These are phyloP conservation scores for Acholoe squamosa DNA, from an alignment of 2,888 invertebrate genomes.

Conservation along the genomic window DNA sequence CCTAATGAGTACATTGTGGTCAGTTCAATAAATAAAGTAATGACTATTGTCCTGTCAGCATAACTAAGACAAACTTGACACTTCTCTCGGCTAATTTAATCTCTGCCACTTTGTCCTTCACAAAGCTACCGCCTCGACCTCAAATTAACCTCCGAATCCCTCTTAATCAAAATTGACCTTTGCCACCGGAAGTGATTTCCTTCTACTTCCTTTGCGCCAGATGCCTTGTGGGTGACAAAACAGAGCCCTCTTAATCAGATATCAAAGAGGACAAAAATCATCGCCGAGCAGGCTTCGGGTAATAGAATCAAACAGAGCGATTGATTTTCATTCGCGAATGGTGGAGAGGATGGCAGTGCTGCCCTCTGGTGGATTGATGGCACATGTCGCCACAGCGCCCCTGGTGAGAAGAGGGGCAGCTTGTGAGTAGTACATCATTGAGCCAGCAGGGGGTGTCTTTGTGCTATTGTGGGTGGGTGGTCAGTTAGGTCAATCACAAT, in stretches of 20 bases:
- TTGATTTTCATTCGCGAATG: constrained; percentile 15
- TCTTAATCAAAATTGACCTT: constrained; percentile 31
- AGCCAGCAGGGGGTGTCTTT: background rate
- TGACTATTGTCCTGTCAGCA: background rate
- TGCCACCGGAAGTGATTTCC: constrained; percentile 6
- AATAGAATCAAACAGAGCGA: constrained; percentile 40
- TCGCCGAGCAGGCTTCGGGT: background rate
- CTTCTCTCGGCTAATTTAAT: constrained; percentile 1
- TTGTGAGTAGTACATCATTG: background rate
- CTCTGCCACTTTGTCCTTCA: background rate
- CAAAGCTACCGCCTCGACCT: background rate
- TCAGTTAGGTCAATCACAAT: constrained; percentile 13
- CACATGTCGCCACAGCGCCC: background rate
- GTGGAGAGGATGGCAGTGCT: background rate
- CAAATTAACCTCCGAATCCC: background rate
- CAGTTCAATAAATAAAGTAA: background rate
- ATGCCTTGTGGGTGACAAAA: background rate
- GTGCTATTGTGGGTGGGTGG: background rate
- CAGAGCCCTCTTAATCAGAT: background rate
- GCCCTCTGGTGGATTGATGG: background rate
- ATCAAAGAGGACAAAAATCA: constrained; percentile 41
- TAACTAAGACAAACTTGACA: constrained; percentile 34
- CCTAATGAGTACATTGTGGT: background rate
- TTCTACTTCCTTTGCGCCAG: background rate
- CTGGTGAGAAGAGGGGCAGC: background rate